These are phyloP conservation scores for Euwallacea similis DNA, from an alignment of 1,140 invertebrate species.

Conservation along the genomic window DNA sequence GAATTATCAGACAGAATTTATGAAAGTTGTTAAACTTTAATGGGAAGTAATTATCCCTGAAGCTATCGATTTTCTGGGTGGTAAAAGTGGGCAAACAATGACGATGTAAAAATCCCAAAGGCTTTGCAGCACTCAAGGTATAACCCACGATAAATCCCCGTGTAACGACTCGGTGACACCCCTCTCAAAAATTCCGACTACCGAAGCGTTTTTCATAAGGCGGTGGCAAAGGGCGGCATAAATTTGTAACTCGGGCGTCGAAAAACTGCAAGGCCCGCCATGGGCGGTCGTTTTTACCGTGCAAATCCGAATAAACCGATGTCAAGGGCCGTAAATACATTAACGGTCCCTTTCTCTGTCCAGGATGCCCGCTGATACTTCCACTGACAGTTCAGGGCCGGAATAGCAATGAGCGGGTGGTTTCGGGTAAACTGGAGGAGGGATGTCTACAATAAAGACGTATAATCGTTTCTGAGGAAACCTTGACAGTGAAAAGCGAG, in stretches of 20 bases:
- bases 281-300: conserved; percentile 25
- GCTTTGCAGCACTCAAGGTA: neutral
- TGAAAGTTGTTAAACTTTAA: too few species aligned
- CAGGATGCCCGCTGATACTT: neutral
- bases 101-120: too few species aligned
- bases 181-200: neutral
- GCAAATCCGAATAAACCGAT: conserved; percentile 25
- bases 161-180: neutral
- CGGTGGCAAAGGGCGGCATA: conserved; percentile 10
- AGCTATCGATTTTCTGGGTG: too few species aligned
- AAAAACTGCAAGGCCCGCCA: conserved; percentile 16
- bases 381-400: neutral
- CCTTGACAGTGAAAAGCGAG: too few species aligned
- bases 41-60: too few species aligned
- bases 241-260: conserved; percentile 21
- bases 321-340: conserved; percentile 28
- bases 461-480: too few species aligned
- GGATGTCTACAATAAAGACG: too few species aligned
- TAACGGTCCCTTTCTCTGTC: neutral
- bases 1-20: too few species aligned
- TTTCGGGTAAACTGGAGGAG: too few species aligned
- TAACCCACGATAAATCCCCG: neutral
- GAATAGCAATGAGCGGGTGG: neutral
- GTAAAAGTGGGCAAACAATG: too few species aligned
- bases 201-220: neutral